Evolutionary conservation across 1,140 invertebrate species (phyloP).

Genomic region (Nasonia giraulti): DNA sequence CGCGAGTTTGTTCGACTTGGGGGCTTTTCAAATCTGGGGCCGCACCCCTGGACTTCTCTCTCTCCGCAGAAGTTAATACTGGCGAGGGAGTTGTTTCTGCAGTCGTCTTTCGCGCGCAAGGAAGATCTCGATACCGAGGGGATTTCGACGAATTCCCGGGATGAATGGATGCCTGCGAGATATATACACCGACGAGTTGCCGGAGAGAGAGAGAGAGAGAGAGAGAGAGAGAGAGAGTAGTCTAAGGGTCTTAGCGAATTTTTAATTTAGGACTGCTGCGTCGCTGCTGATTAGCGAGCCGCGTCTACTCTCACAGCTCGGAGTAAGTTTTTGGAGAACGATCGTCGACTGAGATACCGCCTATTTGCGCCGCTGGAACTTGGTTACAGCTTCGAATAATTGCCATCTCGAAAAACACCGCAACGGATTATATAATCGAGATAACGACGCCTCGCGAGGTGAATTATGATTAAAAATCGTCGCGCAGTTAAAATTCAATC

Average conservation of each 20-base stretch:
- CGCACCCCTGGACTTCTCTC: not conserved
- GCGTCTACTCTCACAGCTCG: too few relatives aligned
- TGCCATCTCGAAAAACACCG: too few relatives aligned
- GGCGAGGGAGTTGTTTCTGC: constrained; percentile 15
- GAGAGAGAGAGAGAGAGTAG: too few relatives aligned
- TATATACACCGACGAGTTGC: not conserved
- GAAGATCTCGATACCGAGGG: constrained; percentile 15
- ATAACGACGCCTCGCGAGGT: not conserved
- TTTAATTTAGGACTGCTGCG: not conserved
- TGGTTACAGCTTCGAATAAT: not conserved
- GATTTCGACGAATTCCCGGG: constrained; percentile 44
- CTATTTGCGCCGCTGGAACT: not conserved
- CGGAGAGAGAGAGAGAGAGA: not conserved
- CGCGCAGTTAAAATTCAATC: constrained; percentile 67
- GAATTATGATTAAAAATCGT: constrained; percentile 54
- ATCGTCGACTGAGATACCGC: too few relatives aligned
- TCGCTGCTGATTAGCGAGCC: not conserved
- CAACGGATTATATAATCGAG: too few relatives aligned
- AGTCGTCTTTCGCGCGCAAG: constrained; percentile 13
- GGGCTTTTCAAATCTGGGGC: constrained; percentile 65
- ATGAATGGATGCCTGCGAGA: not conserved
- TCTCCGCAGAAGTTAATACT: not conserved
- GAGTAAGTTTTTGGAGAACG: not conserved
- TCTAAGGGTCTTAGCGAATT: not conserved
- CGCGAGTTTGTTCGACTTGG: constrained; percentile 64